A percentile compares a stretch with the other conserved stretches of the same genome.
Conservation (phyloP, 2,888 invertebrate species). For the Leptinotarsa juncta region DNA sequence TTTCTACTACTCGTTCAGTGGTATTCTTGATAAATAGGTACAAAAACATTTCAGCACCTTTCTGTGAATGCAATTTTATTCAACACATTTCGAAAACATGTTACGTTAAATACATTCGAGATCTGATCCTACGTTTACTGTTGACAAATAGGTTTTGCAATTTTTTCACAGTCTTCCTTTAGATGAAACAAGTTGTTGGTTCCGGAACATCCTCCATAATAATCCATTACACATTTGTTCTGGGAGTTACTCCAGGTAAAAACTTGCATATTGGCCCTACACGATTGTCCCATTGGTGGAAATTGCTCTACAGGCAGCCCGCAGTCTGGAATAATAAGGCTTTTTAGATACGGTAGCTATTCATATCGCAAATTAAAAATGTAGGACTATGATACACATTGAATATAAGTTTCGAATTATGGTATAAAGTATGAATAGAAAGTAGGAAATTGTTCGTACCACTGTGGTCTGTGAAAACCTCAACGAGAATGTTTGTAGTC, state of each 20-base stretch:
- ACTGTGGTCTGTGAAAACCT: too few relatives aligned
- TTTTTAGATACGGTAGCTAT: too few relatives aligned
- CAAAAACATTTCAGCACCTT: neutral
- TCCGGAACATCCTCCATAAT: neutral
- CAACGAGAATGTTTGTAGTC: too few relatives aligned
- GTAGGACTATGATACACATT: too few relatives aligned
- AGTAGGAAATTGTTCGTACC: too few relatives aligned
- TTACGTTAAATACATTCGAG: neutral
- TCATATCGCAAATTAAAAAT: too few relatives aligned
- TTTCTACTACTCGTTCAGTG: too few relatives aligned
- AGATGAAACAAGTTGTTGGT: neutral
- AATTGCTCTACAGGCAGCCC: neutral
- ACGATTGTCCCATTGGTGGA: slow-evolving; percentile 1
- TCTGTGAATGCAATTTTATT: neutral
- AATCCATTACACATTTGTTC: neutral
- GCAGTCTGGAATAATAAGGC: neutral
- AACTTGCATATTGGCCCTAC: neutral
- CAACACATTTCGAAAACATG: too few relatives aligned
- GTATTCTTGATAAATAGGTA: too few relatives aligned
- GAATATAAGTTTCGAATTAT: too few relatives aligned
- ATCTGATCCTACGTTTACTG: neutral
- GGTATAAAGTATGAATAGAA: too few relatives aligned
- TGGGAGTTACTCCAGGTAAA: neutral
- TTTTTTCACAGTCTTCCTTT: slow-evolving; percentile 2
- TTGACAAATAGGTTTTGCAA: slow-evolving; percentile 10